These are phyloP conservation scores for Dynastes maya DNA, from an alignment of 2,888 invertebrate species.

Conservation along the genomic window DNA sequence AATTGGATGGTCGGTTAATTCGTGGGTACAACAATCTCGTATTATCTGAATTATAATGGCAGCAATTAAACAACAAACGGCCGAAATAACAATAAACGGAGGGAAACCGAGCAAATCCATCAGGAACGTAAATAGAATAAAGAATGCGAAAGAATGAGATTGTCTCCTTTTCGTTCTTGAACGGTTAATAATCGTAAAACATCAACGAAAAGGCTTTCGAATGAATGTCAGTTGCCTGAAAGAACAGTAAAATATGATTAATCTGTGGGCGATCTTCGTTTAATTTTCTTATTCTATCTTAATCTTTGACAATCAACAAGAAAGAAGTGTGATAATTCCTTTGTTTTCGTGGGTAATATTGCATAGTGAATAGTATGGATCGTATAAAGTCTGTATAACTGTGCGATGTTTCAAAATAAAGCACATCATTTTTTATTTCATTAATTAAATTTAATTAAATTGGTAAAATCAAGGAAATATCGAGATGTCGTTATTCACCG, in stretches of 20 bases:
- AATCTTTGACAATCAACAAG: too few relatives aligned
- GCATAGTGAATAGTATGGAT: too few relatives aligned
- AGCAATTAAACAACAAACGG: conserved; percentile 31
- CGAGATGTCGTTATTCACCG: too few relatives aligned
- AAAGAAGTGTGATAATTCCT: too few relatives aligned
- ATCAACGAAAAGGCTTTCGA: background rate
- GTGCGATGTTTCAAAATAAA: too few relatives aligned
- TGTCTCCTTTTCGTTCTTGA: background rate
- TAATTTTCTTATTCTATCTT: background rate
- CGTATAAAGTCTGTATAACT: too few relatives aligned
- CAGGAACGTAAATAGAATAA: conserved; percentile 10
- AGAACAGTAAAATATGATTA: background rate
- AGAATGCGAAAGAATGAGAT: conserved; percentile 9
- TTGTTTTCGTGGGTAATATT: too few relatives aligned
- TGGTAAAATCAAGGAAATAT: too few relatives aligned
- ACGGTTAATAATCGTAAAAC: conserved; percentile 27
- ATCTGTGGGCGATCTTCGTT: background rate
- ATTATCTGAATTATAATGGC: conserved; percentile 26
- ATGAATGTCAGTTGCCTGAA: background rate
- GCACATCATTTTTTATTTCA: too few relatives aligned
- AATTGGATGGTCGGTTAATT: conserved; percentile 24
- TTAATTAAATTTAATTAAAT: too few relatives aligned
- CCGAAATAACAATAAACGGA: conserved; percentile 28
- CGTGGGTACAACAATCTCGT: conserved; percentile 15
- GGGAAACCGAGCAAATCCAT: conserved; percentile 21